Base-by-base conservation (phyloP, 2,888 invertebrate genomes). In the Pristionchus mayeri region DNA sequence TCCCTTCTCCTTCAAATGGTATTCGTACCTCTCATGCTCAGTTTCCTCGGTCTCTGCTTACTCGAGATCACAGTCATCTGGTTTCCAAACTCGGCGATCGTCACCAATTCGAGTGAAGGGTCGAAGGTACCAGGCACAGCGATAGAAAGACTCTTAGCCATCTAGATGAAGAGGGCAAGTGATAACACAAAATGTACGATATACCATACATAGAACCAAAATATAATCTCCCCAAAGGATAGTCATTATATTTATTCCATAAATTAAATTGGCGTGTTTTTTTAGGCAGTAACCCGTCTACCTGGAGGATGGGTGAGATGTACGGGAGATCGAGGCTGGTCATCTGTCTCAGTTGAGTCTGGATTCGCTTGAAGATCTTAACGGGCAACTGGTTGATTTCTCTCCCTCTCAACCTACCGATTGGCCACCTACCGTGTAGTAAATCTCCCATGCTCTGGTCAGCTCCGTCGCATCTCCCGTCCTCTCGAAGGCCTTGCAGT, bases 101-200 rank as follows among this genome's bases (percentile, higher is more conserved):
- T 96, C 57, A 97, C 95, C 16, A 90, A 78, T 24, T 96, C 95
- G 93, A 96, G 96, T 82, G 96, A 96, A 0, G 99, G 98, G 92
- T 96, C 96, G 93, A 99, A 99, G 50, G 97, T 97, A 52, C 99
- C 99, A 0, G 99, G 99, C 21, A 99, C 98, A 0, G 98, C 98
- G 75, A 99, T 94, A 93, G 99, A 97, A 89, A 99, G 94, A 94
- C 98, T 97, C 87, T 96, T 40, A 27, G 79, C 79, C 30, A 95
- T 93, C 79, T 79, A 97, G 97, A 87, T 95, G 95, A 85, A 97
- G 94, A 94, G n/a, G 24, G n/a, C 2, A 57, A n/a, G 27, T 4
- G n/a, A 57, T n/a, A n/a, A 27, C n/a, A 57, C 34, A 67, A 7
- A 30, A 21, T 30, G n/a, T n/a, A n/a, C n/a, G n/a, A n/a, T n/a